Evolutionary conservation across 2,797 vertebrate species (phyloP).

Genomic region (Australoheros facetus): DNA sequence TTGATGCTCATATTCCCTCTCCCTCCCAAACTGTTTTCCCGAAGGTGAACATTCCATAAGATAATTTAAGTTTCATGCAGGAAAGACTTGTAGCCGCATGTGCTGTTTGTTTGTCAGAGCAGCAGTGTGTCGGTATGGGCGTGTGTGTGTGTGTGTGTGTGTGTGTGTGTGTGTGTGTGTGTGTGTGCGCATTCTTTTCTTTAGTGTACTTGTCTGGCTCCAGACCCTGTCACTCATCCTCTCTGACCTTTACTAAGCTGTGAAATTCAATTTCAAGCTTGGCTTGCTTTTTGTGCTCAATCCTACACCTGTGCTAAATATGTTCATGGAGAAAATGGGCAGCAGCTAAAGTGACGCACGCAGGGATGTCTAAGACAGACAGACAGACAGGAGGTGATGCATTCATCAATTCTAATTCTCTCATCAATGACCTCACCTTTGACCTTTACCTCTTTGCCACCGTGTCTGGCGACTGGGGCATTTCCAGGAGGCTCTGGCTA

Average conservation of each 20-base stretch:
- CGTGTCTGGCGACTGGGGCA: conserved; percentile 56
- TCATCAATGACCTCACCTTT: conserved; percentile 60
- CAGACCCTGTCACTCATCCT: conserved; percentile 40
- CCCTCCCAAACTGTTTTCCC: conserved; percentile 44
- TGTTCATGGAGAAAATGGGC: conserved; percentile 13
- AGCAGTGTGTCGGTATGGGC: conserved; percentile 1
- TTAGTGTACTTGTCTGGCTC: conserved; percentile 31
- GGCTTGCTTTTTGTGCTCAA: conserved; percentile 38
- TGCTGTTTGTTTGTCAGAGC: conserved; percentile 68
- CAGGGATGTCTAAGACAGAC: conserved; percentile 24
- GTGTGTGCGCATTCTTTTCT: conserved; percentile 26
- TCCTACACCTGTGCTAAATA: conserved; percentile 60
- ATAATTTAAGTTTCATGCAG: conserved; percentile 57
- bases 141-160: conserved; percentile 12
- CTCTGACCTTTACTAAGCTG: conserved; percentile 64
- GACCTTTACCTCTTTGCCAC: conserved; percentile 70
- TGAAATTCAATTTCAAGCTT: conserved; percentile 70
- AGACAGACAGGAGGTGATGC: conserved; percentile 37
- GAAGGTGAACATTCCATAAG: conserved; percentile 71
- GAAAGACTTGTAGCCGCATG: conserved; percentile 64
- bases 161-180: neutral
- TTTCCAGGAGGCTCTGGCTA: conserved; percentile 74
- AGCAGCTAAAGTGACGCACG: conserved; percentile 10
- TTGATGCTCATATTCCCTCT: conserved; percentile 46
- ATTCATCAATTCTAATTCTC: conserved; percentile 30